Evolutionary conservation across 2,113 vertebrate genomes (phyloP).

Genomic region (Pygoscelis antarcticus): DNA sequence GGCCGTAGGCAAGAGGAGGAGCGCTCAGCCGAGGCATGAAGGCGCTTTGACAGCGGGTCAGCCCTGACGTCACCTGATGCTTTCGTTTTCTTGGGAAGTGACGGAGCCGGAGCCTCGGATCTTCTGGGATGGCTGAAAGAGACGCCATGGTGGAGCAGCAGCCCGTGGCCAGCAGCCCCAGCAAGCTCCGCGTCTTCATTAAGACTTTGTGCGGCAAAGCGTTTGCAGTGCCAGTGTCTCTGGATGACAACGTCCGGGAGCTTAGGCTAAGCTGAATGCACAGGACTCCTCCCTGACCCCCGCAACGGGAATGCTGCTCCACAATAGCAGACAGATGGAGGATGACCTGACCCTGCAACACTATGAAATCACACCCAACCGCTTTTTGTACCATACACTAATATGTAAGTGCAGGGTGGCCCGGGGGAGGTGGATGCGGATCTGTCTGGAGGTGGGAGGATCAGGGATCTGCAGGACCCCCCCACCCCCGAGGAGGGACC

Average conservation of each 20-base stretch:
- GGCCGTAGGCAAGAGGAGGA: too few species aligned
- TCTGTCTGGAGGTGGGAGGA: background rate
- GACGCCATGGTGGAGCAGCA: background rate
- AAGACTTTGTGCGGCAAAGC: fast-evolving
- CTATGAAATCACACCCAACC: background rate
- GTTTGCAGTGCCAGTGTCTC: fast-evolving
- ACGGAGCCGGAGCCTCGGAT: fast-evolving
- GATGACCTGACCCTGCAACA: fast-evolving
- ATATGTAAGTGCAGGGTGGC: background rate
- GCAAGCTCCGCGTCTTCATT: fast-evolving
- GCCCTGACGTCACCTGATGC: fast-evolving
- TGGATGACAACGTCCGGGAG: background rate
- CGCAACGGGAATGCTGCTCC: fast-evolving
- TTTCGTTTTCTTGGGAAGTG: background rate
- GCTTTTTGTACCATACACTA: fast-evolving
- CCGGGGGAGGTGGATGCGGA: background rate
- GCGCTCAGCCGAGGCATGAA: fast-evolving
- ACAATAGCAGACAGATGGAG: fast-evolving
- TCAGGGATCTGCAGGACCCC: fast-evolving
- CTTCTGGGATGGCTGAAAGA: too few species aligned
- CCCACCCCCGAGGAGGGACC: background rate
- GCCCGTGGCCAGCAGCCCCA: fast-evolving
- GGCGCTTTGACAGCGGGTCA: fast-evolving
- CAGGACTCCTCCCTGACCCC: fast-evolving
- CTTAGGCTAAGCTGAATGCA: background rate